These are phyloP conservation scores for Tetrao urogallus DNA, from an alignment of 2,113 vertebrate genomes.

Conservation along the genomic window DNA sequence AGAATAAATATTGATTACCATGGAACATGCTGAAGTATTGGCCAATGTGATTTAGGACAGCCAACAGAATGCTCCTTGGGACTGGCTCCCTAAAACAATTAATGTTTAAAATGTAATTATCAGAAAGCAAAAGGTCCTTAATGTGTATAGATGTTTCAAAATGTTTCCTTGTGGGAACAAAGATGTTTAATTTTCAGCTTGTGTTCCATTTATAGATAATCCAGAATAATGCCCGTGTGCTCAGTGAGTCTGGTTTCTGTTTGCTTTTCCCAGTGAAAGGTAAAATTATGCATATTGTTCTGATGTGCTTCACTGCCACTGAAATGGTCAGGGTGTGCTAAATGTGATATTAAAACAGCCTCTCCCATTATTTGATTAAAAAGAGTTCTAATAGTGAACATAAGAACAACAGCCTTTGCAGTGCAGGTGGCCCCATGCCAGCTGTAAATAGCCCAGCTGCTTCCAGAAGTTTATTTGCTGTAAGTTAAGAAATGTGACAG, in stretches of 20 bases:
- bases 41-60: background rate
- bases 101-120: conserved; percentile 23
- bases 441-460: background rate
- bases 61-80: background rate
- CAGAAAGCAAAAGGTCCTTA: background rate
- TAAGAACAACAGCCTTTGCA: background rate
- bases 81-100: background rate
- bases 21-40: conserved; percentile 7
- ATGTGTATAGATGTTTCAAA: background rate
- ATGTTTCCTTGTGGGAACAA: conserved; percentile 19
- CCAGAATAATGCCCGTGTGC: background rate
- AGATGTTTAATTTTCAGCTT: conserved; percentile 38
- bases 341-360: background rate
- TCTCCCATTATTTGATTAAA: conserved; percentile 47
- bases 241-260: background rate
- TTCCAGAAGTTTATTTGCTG: conserved; percentile 9
- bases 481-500: background rate
- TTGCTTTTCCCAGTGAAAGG: background rate
- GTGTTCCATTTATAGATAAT: conserved; percentile 33
- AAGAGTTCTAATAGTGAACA: background rate
- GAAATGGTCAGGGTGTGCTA: background rate
- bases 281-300: background rate
- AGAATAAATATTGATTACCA: background rate
- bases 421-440: background rate
- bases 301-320: background rate